These are phyloP conservation scores for Progne subis DNA, from an alignment of 2,113 vertebrate genomes.

Conservation along the genomic window DNA sequence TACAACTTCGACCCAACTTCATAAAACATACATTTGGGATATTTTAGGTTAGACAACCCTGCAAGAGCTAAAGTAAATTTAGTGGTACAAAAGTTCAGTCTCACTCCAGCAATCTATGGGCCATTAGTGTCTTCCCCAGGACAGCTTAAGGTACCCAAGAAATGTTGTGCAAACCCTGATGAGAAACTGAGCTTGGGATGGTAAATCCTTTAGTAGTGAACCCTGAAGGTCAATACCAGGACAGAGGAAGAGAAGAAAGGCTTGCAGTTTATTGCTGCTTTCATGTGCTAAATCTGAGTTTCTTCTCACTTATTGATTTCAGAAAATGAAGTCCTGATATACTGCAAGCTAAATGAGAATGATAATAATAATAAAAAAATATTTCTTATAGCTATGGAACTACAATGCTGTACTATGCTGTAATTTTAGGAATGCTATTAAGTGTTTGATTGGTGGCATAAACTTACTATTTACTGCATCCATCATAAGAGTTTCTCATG, in stretches of 20 bases:
- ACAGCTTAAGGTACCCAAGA: neutral
- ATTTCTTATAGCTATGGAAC: neutral
- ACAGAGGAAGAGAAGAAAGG: neutral
- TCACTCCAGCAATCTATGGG: neutral
- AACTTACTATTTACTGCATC: conserved; percentile 3
- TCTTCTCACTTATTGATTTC: neutral
- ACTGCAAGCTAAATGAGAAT: neutral
- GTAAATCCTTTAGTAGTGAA: neutral
- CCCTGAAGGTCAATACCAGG: neutral
- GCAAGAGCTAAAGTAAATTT: neutral
- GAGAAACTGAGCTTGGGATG: neutral
- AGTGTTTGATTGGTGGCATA: neutral
- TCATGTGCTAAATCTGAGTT: neutral
- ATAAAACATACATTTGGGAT: neutral
- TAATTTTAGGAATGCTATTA: neutral
- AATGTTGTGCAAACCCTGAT: neutral
- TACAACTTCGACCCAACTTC: neutral
- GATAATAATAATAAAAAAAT: neutral
- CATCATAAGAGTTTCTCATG: neutral
- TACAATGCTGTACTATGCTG: neutral
- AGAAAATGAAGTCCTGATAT: conserved; percentile 8
- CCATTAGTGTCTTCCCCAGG: neutral
- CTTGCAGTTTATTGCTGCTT: neutral
- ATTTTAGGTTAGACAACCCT: neutral
- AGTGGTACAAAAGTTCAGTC: neutral